Evolutionary conservation across 2,888 invertebrate genomes (phyloP).

Genomic region (Noctua comes): DNA sequence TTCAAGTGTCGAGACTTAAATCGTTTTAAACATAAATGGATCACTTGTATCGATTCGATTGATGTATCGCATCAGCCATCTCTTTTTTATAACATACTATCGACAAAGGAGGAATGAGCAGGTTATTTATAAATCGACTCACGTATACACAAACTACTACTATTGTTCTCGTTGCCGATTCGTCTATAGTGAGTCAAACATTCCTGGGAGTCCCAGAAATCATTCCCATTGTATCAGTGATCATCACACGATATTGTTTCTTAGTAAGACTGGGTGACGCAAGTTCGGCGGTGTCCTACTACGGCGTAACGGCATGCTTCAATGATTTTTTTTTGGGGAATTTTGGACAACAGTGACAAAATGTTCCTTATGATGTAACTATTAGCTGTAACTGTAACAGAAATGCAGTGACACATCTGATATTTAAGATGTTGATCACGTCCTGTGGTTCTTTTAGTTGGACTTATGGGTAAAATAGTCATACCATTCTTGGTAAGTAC

Average conservation of each 20-base stretch:
- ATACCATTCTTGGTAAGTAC: constrained; percentile 15
- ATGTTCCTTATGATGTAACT: constrained; percentile 19
- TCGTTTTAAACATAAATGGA: constrained; percentile 51
- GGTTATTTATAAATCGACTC: constrained; percentile 60
- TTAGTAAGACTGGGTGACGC: constrained; percentile 56
- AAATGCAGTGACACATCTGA: constrained; percentile 44
- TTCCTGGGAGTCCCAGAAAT: constrained; percentile 65
- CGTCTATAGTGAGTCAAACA: constrained; percentile 64
- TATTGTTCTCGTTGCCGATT: constrained; percentile 63
- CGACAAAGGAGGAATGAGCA: constrained; percentile 26
- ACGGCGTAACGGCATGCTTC: constrained; percentile 26
- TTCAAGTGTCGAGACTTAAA: constrained; percentile 51
- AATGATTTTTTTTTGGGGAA: constrained; percentile 46
- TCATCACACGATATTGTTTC: constrained; percentile 59
- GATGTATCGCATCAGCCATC: constrained; percentile 38
- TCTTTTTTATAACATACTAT: constrained; percentile 40
- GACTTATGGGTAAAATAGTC: constrained; percentile 3
- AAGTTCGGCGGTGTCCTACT: constrained; percentile 32
- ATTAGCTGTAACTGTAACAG: constrained; percentile 17
- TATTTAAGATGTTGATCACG: constrained; percentile 33
- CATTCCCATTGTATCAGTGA: constrained; percentile 61
- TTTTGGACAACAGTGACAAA: constrained; percentile 35
- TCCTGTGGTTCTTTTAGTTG: constrained; percentile 1
- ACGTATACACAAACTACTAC: constrained; percentile 59
- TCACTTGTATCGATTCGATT: constrained; percentile 33